Evolutionary conservation across 2,113 vertebrate species (phyloP), one percentile per base, ranked within the genome.

Genomic region (Parus major): DNA sequence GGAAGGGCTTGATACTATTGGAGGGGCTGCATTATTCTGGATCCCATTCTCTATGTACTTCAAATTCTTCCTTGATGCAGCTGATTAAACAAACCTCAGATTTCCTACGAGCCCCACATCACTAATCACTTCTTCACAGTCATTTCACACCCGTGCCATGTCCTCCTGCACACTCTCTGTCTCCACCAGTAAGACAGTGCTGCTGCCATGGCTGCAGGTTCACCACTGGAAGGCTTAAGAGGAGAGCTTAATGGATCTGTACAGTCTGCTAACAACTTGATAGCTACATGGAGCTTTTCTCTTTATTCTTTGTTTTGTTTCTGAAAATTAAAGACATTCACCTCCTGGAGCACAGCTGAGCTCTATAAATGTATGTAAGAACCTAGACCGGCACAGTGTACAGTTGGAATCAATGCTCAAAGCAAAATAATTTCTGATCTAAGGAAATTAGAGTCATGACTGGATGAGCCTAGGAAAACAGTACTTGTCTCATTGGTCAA

Each of bases 11-110:
- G 70, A 36, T 64, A 36, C 53, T 52, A 14, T 21, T 68, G 44
- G 24, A 70, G 39, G n/a, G 41, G 44, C 29, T 70, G 9, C 16
- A 36, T 19, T 47, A 56, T n/a, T 79, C 49, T n/a, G 56, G 39
- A 7, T 82, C 46, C 61, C 61, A 41, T 49, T 79, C 66, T 49
- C 31, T 44, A 47, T 1, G 12, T 61, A 14, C 39, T 75, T 87
- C 70, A 79, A 14, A 49, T 49, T 75, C 65, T 53, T 39, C 75
- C 44, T 35, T 60, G 46, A n/a, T 0, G 0, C 4, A 57, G 21
- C 33, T 23, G 41, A 55, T 57, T 18, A 41, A 20, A 33, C 22
- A 71, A 72, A 87, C 28, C 24, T 60, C 53, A 41, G 7, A 22
- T 44, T 71, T 84, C 65, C 61, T 52, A 29, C 21, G 44, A 78